Conservation (phyloP, 2,888 invertebrate species). For the Ischnus inquisitorius region DNA sequence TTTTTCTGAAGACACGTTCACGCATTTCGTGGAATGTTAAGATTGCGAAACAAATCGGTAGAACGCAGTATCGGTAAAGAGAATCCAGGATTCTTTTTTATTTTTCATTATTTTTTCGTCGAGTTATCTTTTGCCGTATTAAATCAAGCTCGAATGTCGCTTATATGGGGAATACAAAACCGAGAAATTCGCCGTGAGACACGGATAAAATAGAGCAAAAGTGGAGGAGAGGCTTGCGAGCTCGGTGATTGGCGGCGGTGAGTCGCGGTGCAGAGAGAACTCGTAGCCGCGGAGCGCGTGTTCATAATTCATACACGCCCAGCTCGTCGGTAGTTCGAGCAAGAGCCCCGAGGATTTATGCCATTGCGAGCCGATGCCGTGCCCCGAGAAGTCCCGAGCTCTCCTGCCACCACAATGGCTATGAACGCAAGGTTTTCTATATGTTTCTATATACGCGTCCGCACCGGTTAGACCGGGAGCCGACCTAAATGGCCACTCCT, state of each 20-base stretch:
- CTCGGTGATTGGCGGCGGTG: slow-evolving; percentile 47
- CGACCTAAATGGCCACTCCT: slow-evolving; percentile 57
- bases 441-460: slow-evolving; percentile 26
- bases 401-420: slow-evolving; percentile 72
- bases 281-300: slow-evolving; percentile 32
- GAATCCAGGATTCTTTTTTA: not conserved
- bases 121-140: not conserved
- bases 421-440: slow-evolving; percentile 39
- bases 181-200: not conserved
- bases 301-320: slow-evolving; percentile 75
- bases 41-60: too few relatives aligned
- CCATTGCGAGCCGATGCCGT: slow-evolving; percentile 65
- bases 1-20: too few relatives aligned
- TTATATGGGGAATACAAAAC: too few relatives aligned
- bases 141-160: not conserved
- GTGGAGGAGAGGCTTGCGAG: slow-evolving; percentile 10
- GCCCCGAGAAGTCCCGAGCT: slow-evolving; percentile 34
- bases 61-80: too few relatives aligned
- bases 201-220: slow-evolving; percentile 29
- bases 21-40: too few relatives aligned
- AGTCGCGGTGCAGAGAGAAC: slow-evolving; percentile 13
- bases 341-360: slow-evolving; percentile 46
- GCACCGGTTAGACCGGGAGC: slow-evolving; percentile 35
- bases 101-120: not conserved
- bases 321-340: slow-evolving; percentile 63